Evolutionary conservation across 1,140 invertebrate species (phyloP).

Genomic region (Drosophila lacteicornis): DNA sequence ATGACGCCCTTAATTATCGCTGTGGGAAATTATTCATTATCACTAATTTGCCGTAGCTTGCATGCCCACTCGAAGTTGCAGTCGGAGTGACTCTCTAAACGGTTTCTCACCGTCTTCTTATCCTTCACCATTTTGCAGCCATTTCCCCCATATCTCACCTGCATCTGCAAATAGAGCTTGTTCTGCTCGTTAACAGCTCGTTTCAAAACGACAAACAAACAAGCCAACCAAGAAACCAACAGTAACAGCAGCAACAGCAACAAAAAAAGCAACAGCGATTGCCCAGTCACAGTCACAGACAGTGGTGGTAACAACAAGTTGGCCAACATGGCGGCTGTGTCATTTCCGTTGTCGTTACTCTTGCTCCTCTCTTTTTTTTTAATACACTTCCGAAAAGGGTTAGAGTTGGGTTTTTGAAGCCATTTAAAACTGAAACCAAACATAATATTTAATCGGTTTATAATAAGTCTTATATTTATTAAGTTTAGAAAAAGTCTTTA

Average conservation of each 20-base stretch:
- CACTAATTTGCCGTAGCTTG: conserved; percentile 63
- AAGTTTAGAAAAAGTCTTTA: no score
- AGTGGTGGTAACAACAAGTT: conserved; percentile 44
- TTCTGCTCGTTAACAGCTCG: conserved; percentile 64
- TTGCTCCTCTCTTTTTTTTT: neutral
- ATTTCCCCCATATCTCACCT: conserved; percentile 15
- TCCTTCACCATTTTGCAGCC: neutral
- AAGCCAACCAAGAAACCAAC: conserved; percentile 21
- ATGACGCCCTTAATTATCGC: conserved; percentile 78
- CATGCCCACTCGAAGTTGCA: conserved; percentile 46
- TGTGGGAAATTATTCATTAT: conserved; percentile 78
- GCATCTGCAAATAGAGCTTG: conserved; percentile 10
- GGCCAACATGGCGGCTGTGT: conserved; percentile 61
- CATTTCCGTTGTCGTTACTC: conserved; percentile 62
- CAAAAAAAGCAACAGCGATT: neutral
- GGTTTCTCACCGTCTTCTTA: conserved; percentile 30
- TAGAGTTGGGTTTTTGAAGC: neutral
- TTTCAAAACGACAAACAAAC: conserved; percentile 44
- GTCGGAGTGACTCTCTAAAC: conserved; percentile 32
- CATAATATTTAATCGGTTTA: no score
- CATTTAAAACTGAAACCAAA: no score
- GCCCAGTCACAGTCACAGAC: conserved; percentile 16
- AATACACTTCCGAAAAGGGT: neutral
- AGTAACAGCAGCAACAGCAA: conserved; percentile 13
- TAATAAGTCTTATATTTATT: no score